Conservation (phyloP, 2,797 vertebrate genomes). For the Xyrichtys novacula region DNA sequence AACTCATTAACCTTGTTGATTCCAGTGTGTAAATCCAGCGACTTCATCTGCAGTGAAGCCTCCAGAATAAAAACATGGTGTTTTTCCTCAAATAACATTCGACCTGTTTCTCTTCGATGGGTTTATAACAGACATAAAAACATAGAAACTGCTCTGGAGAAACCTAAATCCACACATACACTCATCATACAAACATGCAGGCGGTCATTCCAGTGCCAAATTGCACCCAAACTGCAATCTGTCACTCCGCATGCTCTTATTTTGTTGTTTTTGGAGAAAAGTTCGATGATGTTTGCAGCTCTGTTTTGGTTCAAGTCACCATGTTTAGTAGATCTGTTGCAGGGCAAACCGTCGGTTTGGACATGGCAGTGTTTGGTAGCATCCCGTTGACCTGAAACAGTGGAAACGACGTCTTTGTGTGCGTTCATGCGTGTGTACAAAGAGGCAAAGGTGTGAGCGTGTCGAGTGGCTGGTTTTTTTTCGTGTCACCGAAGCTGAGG, state of each 20-base stretch:
- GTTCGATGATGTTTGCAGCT: conserved; percentile 19
- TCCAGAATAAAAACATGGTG: conserved; percentile 52
- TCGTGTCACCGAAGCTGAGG: conserved; percentile 28
- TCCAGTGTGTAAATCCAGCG: conserved; percentile 65
- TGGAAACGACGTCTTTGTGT: conserved; percentile 37
- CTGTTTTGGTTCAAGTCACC: conserved; percentile 40
- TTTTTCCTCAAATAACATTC: conserved; percentile 16
- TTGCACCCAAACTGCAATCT: conserved; percentile 45
- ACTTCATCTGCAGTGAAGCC: conserved; percentile 48
- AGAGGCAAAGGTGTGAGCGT: conserved; percentile 55
- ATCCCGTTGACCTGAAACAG: conserved; percentile 47
- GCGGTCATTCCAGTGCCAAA: conserved; percentile 47
- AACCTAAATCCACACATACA: conserved; percentile 49
- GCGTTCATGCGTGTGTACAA: conserved; percentile 55
- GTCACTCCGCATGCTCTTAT: conserved; percentile 59
- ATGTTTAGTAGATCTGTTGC: conserved; percentile 4
- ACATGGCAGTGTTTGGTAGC: conserved; percentile 76
- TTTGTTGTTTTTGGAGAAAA: background rate
- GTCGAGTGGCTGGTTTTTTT: conserved; percentile 61
- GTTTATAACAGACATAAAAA: conserved; percentile 58
- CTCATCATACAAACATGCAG: conserved; percentile 62
- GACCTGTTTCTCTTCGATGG: conserved; percentile 29
- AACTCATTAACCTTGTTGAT: conserved; percentile 26
- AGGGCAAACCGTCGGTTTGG: conserved; percentile 34
- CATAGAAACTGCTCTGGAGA: conserved; percentile 43